phyloP scores from a whole-genome alignment of 2,113 vertebrate genomes.

The Galbula dea region DNA sequence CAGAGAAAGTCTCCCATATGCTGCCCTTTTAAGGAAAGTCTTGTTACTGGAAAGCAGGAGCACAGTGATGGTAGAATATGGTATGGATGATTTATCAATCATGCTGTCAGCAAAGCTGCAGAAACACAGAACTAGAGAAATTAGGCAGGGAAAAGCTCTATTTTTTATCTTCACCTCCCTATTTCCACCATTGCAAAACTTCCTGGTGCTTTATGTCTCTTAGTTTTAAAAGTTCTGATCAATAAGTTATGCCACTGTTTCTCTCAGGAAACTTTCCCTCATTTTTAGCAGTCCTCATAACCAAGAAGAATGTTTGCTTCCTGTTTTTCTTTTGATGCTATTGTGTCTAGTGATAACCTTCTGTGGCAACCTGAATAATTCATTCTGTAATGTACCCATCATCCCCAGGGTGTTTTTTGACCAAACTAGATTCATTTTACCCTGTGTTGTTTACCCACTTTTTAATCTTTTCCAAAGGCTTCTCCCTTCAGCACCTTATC shows the following conservation, averaged over 20 bases:
- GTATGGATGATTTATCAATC: slow-evolving; percentile 40
- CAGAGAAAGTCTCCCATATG: slow-evolving; percentile 37
- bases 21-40: slow-evolving; percentile 60
- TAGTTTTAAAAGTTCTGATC: not conserved
- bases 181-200: not conserved
- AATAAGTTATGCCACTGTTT: not conserved
- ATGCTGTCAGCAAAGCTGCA: not conserved
- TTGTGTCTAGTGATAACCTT: not conserved
- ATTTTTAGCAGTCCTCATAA: not conserved
- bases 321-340: not conserved
- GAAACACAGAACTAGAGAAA: not conserved
- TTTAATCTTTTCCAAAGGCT: not conserved
- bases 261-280: not conserved
- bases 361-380: slow-evolving; percentile 17
- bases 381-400: not conserved
- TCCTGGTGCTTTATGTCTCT: not conserved
- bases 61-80: not conserved
- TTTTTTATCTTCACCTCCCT: not conserved
- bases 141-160: not conserved
- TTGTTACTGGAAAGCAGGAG: slow-evolving; percentile 56
- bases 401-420: not conserved
- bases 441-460: not conserved
- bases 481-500: not conserved
- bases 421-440: slow-evolving; percentile 11
- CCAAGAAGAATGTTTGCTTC: not conserved